These are phyloP conservation scores for Agrochola circellaris DNA, from an alignment of 2,888 invertebrate species.

Conservation along the genomic window DNA sequence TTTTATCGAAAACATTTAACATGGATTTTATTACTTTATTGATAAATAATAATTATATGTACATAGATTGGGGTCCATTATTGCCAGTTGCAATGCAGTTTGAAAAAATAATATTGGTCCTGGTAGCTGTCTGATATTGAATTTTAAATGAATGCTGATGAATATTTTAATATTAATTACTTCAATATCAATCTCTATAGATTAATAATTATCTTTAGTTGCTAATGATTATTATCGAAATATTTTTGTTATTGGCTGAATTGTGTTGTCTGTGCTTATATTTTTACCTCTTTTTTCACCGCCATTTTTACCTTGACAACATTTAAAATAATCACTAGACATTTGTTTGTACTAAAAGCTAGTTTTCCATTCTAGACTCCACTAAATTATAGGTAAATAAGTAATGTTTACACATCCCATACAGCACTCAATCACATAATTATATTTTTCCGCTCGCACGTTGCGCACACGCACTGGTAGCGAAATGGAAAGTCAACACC, in stretches of 20 bases:
- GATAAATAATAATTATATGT: slow-evolving; percentile 57
- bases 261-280: background rate
- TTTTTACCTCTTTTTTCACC: background rate
- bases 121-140: background rate
- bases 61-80: slow-evolving; percentile 43
- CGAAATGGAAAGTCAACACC: slow-evolving; percentile 71
- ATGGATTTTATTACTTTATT: slow-evolving; percentile 51
- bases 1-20: slow-evolving; percentile 54
- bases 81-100: slow-evolving; percentile 3
- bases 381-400: background rate
- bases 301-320: background rate
- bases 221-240: background rate
- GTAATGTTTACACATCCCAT: slow-evolving; percentile 13
- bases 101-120: slow-evolving; percentile 13
- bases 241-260: background rate
- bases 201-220: slow-evolving; percentile 3
- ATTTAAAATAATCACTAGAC: background rate
- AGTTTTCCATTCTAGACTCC: background rate
- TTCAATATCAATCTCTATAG: slow-evolving; percentile 2
- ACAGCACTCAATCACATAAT: slow-evolving; percentile 48
- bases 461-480: slow-evolving; percentile 63
- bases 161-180: slow-evolving; percentile 43
- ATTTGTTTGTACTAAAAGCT: background rate
- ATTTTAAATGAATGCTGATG: slow-evolving; percentile 37
- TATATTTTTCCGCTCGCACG: slow-evolving; percentile 61